Evolutionary conservation across 2,113 vertebrate species (phyloP), one percentile per base, ranked within the genome.

Genomic region (Osmerus eperlanus): DNA sequence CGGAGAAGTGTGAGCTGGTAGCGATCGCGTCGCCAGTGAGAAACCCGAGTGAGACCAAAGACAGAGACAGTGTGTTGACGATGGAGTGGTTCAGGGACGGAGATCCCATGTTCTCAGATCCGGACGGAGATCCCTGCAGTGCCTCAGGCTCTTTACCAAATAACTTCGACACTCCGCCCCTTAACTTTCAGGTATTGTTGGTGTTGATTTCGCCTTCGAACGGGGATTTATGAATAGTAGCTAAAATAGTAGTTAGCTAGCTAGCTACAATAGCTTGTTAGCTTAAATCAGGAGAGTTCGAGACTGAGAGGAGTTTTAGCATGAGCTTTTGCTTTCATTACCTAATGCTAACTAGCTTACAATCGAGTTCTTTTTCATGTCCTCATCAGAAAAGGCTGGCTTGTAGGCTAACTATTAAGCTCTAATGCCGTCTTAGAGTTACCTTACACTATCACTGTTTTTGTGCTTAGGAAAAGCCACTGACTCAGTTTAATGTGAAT

Each of bases 71-170:
- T 18, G 8, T 6, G 53, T 75, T 68, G 72, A 78, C 15, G 70
- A 92, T 92, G 92, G 91, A 92, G 84, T 91, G 91, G 90, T 75
- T 81, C 67, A 78, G 85, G 11, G 84, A 72, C 58, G 79, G 74
- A 65, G 72, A 73, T 23, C 28, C 75, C 6, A 2, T 67, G 74
- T 73, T 56, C 51, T 61, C 73, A 2, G 64, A 64, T 47, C 41
- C 41, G 11, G 69, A 67, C 5, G 82, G 83, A 58, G 85, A 88
- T 23, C 70, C 75, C 1, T 56, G 18, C 75, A n/a, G 65, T 15
- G 72, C 71, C 15, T 52, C 73, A 0, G 65, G 67, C 66, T 62
- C 67, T 19, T 5, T 67, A 36, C 28, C 62, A 19, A 70, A 68
- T 21, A 41, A 11, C 56, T 60, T 66, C 29, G 25, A 61, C 0